Conservation (phyloP, 2,797 vertebrate species). For the Sebastes itinus region DNA sequence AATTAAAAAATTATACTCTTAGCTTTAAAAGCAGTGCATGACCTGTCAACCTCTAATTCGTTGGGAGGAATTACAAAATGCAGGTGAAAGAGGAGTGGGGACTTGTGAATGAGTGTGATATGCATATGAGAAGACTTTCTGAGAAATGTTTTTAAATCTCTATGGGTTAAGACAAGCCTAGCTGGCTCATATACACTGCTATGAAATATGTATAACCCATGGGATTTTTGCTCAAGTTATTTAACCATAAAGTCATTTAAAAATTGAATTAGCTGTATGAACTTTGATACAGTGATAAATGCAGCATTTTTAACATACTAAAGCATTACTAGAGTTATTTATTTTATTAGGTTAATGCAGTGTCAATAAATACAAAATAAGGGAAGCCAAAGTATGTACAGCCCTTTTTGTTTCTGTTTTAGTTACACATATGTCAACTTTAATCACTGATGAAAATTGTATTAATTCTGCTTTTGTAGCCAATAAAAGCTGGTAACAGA, state of each 20-base stretch:
- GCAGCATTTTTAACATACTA: background rate
- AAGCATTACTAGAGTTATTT: background rate
- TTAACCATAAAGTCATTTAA: background rate
- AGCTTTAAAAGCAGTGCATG: background rate
- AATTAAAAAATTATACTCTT: background rate
- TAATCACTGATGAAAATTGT: constrained; percentile 1
- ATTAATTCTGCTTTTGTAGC: background rate
- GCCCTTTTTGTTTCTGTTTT: background rate
- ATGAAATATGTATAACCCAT: background rate
- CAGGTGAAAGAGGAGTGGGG: background rate
- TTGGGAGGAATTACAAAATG: background rate
- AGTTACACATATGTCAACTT: background rate
- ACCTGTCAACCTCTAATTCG: background rate
- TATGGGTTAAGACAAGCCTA: background rate
- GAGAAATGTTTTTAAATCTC: background rate
- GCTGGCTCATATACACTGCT: background rate
- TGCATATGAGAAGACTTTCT: background rate
- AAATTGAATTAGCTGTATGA: background rate
- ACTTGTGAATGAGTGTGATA: background rate
- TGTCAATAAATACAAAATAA: background rate
- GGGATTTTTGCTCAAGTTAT: background rate
- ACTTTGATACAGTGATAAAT: background rate
- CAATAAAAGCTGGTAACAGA: background rate
- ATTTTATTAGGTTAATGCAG: background rate
- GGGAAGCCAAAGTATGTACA: background rate